Percentiles rank a stretch among this genome's conserved stretches.
These are phyloP conservation scores for Aphelenchoides avenae DNA, from an alignment of 1,140 invertebrate genomes.

Conservation along the genomic window DNA sequence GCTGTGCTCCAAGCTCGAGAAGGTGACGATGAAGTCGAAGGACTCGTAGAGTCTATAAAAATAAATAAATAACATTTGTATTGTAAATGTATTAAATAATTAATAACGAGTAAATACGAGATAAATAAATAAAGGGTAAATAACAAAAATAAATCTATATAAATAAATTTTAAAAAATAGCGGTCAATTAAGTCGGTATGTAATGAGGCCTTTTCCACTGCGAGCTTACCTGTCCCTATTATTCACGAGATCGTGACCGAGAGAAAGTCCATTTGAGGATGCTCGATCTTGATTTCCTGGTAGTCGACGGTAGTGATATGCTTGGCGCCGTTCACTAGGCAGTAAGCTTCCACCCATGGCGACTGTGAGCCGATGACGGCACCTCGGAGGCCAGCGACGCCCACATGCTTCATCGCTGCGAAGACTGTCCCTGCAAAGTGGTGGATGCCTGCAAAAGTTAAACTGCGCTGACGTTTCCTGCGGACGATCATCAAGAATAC, in stretches of 20 bases:
- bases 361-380: conserved; percentile 3
- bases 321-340: neutral
- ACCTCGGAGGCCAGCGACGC: neutral
- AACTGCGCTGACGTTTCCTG: no score
- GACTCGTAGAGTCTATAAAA: neutral
- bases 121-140: conserved; percentile 2
- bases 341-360: neutral
- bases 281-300: neutral
- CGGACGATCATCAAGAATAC: no score
- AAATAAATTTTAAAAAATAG: neutral
- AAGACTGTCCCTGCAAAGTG: conserved; percentile 1
- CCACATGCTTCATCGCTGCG: neutral
- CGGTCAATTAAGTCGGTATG: neutral
- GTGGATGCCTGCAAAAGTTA: no score
- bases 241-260: neutral
- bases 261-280: neutral
- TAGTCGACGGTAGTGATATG: conserved; percentile 1
- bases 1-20: conserved; percentile 6
- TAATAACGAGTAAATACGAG: neutral
- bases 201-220: neutral
- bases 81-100: neutral
- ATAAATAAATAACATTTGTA: neutral
- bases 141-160: neutral
- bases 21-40: neutral
- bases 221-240: neutral